These are phyloP conservation scores for Capricornis sumatraensis DNA, from an alignment of 2,113 vertebrate genomes.

Conservation along the genomic window DNA sequence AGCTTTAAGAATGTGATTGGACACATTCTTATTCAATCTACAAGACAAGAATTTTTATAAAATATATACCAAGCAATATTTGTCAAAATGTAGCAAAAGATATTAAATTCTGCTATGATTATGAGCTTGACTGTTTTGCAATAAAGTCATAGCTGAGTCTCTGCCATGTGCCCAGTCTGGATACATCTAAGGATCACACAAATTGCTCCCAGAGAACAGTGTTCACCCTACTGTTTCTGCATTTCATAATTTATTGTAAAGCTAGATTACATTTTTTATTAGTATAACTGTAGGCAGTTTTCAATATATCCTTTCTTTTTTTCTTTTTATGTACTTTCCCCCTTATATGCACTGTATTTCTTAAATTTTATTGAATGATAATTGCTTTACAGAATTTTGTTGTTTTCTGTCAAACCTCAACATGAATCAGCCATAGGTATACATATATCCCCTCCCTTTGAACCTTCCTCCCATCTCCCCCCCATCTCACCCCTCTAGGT, in stretches of 20 bases:
- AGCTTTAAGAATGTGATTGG: not conserved
- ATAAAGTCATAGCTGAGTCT: not conserved
- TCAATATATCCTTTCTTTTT: not conserved
- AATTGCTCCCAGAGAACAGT: not conserved
- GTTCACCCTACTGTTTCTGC: not conserved
- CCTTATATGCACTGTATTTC: not conserved
- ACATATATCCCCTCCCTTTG: not conserved
- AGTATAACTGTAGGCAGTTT: not conserved
- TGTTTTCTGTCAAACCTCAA: not conserved
- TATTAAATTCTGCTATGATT: not conserved
- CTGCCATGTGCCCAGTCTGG: not conserved
- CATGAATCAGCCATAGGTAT: not conserved
- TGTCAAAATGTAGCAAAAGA: not conserved
- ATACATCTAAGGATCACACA: not conserved
- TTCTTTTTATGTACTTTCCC: not conserved
- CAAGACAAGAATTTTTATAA: not conserved
- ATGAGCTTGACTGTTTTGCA: not conserved
- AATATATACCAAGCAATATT: not conserved
- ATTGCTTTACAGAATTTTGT: not conserved
- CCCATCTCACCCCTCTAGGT: not conserved
- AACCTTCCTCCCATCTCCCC: not conserved
- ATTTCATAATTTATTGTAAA: not conserved
- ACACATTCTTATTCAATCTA: not conserved
- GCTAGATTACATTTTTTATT: not conserved
- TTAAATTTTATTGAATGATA: not conserved